Evolutionary conservation across 1,140 invertebrate genomes (phyloP).

Genomic region (Penaeus chinensis): DNA sequence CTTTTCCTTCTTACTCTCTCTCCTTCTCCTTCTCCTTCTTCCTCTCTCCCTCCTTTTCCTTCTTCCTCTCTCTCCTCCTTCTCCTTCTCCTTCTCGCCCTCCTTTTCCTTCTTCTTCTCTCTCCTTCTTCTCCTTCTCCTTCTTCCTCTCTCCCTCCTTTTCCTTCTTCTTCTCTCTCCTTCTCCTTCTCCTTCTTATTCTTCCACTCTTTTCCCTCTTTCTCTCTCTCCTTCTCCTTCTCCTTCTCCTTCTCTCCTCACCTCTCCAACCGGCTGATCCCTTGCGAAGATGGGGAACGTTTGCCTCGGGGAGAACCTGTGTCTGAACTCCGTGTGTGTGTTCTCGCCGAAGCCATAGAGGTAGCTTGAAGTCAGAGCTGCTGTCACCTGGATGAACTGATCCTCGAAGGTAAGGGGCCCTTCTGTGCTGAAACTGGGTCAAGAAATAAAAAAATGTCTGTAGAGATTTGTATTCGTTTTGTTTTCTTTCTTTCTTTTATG

Average conservation of each 20-base stretch:
- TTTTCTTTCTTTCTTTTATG: background rate
- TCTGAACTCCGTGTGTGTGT: slow-evolving; percentile 63
- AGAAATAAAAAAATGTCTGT: no score
- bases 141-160: no score
- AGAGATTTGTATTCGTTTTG: background rate
- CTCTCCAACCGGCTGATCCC: slow-evolving; percentile 68
- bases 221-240: slow-evolving; percentile 10
- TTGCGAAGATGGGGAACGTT: slow-evolving; percentile 69
- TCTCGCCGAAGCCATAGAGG: slow-evolving; percentile 74
- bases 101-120: no score
- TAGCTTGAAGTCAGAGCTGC: slow-evolving; percentile 69
- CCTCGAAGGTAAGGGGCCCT: slow-evolving; percentile 67
- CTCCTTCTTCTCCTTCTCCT: no score
- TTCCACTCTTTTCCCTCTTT: background rate
- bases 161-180: background rate
- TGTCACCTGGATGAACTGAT: slow-evolving; percentile 73
- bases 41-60: no score
- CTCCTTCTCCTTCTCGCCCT: no score
- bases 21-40: no score
- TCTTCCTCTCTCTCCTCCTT: no score
- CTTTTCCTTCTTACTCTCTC: no score
- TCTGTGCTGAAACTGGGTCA: slow-evolving; percentile 23
- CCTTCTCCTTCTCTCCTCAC: background rate
- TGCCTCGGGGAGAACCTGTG: slow-evolving; percentile 14
- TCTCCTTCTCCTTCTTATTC: background rate